Base-by-base conservation (phyloP, 2,113 vertebrate species). In the Rynchops niger region DNA sequence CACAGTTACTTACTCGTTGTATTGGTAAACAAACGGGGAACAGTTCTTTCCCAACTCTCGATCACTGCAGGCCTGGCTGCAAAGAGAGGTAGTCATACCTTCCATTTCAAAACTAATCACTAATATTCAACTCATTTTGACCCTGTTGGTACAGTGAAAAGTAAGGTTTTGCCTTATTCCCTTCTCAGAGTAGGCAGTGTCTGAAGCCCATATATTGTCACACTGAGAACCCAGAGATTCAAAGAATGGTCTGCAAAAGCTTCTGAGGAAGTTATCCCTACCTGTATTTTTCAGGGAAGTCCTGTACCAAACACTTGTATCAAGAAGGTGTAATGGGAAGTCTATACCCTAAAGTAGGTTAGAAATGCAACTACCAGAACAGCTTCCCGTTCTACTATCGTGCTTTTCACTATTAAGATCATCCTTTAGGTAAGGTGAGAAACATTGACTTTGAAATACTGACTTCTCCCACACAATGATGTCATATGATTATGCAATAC, bases 161-260 rank as follows among this genome's bases (percentile, higher is more conserved):
- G 55, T 32, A 86, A 66, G 22, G 65, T 86, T 91, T 52, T 78
- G 36, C 11, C 58, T 32, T 4, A 2, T 71, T 53, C 50, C 71
- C 45, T 65, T 70, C 71, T 73, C 88, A 84, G 71, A 81, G 29
- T 19, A 91, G 27, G 7, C 71, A 93, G 55, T 94, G 86, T 69
- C 73, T 89, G 34, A 96, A 88, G 73, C 38, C 90, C 83, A 87
- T 74, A 87, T 85, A 91, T 65, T 58, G 69, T 88, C 45, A 78
- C 50, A 34, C 26, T 56, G 55, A 91, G 49, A 87, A 84, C 15
- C 32, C 29, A 56, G 27, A 70, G 19, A 87, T 58, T 80, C 62
- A 91, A 97, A 85, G 73, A 29, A 74, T 8, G 4, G 55, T 22
- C 61, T 86, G 53, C 15, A 92, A 92, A 82, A 5, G 5, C 67